Conservation (phyloP, 2,113 vertebrate species). For the Oryzias melastigma region DNA sequence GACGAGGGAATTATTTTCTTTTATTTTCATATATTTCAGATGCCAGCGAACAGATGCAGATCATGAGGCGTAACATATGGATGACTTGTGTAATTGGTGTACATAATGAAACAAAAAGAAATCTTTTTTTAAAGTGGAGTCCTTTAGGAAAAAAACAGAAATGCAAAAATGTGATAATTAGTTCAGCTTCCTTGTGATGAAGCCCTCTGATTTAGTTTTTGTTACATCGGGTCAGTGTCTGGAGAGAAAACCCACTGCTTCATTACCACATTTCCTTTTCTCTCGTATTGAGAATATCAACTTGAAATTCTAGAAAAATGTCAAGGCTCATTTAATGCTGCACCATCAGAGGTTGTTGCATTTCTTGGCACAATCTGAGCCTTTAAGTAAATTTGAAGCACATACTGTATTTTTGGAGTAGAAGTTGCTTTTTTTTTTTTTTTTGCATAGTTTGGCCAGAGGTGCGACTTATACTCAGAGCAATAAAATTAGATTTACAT, state of each 20-base stretch:
- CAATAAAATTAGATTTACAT: no score
- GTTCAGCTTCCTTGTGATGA: constrained; percentile 38
- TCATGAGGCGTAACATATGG: constrained; percentile 52
- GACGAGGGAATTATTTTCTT: constrained; percentile 34
- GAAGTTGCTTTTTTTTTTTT: no score
- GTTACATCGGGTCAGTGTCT: constrained; percentile 57
- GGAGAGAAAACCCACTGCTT: constrained; percentile 26
- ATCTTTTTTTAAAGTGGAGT: constrained; percentile 20
- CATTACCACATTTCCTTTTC: constrained; percentile 45
- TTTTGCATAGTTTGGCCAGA: no score
- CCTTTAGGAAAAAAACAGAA: constrained; percentile 19
- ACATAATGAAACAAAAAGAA: constrained; percentile 19
- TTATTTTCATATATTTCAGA: constrained; percentile 43
- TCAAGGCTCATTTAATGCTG: constrained; percentile 24
- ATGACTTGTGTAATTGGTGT: constrained; percentile 50
- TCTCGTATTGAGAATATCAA: constrained; percentile 35
- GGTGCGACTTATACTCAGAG: no score
- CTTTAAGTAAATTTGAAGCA: constrained; percentile 55
- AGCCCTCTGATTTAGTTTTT: constrained; percentile 30
- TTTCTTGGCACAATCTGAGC: constrained; percentile 8
- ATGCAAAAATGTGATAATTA: constrained; percentile 5
- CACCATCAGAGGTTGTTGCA: constrained; percentile 28
- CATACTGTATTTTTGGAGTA: no score
- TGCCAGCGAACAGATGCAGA: constrained; percentile 44
- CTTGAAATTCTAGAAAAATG: constrained; percentile 46